Conservation (phyloP, 2,113 vertebrate genomes). For the Hypanus sabinus region DNA sequence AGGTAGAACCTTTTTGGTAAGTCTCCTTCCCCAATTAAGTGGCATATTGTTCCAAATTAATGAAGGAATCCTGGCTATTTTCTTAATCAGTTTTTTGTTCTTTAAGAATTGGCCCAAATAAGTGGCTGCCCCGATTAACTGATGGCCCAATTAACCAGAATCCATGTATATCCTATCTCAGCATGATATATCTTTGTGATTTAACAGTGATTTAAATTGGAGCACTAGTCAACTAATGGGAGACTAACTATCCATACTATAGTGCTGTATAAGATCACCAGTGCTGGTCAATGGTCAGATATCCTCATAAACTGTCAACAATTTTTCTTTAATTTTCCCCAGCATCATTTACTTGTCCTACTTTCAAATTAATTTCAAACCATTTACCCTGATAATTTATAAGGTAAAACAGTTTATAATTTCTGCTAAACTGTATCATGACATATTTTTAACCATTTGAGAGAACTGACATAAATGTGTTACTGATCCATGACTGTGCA, state of each 20-base stretch:
- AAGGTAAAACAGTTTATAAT: background rate
- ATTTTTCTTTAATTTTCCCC: background rate
- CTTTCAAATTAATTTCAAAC: background rate
- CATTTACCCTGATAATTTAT: background rate
- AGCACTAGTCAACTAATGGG: background rate
- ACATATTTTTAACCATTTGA: background rate
- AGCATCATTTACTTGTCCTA: background rate
- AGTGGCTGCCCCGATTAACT: too few relatives aligned
- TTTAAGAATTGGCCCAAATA: too few relatives aligned
- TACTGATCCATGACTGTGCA: background rate
- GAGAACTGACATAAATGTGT: background rate
- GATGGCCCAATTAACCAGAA: too few relatives aligned
- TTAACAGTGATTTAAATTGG: background rate
- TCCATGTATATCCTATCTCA: background rate
- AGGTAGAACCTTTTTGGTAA: too few relatives aligned
- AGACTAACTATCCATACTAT: background rate
- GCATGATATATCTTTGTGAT: background rate
- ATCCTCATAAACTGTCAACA: background rate
- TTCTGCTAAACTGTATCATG: background rate
- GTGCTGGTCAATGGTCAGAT: background rate
- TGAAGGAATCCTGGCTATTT: too few relatives aligned
- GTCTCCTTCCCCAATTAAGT: too few relatives aligned
- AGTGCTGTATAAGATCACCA: background rate
- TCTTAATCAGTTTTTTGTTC: too few relatives aligned
- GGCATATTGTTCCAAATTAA: too few relatives aligned